Evolutionary conservation across 35 echinoderm and acorn worm species (phyloP).

Genomic region (Strongylocentrotus purpuratus): DNA sequence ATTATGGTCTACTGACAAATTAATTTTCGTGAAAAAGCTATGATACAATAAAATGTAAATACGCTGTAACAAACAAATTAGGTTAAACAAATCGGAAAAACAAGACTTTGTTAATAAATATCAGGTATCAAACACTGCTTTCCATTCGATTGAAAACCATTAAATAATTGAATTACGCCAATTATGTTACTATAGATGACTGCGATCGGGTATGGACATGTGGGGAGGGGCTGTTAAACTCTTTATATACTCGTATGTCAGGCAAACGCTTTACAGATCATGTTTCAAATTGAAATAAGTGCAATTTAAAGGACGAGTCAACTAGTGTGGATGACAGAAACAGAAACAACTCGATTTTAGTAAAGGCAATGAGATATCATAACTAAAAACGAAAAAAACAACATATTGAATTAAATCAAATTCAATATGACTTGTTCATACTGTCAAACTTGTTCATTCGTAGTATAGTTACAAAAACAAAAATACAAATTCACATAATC

Average conservation of each 20-base stretch:
- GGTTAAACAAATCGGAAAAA: neutral
- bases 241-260: neutral
- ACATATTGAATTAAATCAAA: no score
- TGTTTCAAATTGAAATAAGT: neutral
- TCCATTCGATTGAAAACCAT: neutral
- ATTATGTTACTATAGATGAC: neutral
- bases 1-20: no score
- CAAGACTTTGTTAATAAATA: neutral
- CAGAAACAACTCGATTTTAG: no score
- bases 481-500: neutral
- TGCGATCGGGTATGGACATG: neutral
- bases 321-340: no score
- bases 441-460: no score
- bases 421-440: no score
- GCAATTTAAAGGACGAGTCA: neutral
- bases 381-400: no score
- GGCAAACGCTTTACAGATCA: neutral
- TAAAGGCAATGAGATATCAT: no score
- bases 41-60: neutral
- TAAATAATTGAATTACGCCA: neutral
- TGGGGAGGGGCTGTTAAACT: no score
- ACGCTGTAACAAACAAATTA: neutral
- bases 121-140: neutral
- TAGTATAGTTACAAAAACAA: neutral
- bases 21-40: no score